Evolutionary conservation across 1,140 invertebrate genomes (phyloP).

Genomic region (Scaptomyza graminum): DNA sequence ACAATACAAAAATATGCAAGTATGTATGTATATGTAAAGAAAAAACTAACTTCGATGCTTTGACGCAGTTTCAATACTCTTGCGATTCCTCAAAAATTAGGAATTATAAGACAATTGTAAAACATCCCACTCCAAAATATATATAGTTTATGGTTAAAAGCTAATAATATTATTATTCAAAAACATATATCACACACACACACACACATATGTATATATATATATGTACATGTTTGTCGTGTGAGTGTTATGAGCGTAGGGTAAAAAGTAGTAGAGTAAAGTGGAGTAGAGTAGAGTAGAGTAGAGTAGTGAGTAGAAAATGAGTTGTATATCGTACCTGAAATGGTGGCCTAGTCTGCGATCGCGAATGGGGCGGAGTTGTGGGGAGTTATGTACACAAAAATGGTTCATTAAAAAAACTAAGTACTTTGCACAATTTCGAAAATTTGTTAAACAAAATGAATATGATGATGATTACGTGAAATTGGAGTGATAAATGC

Average conservation of each 20-base stretch:
- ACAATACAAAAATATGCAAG: constrained; percentile 9
- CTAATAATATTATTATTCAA: constrained; percentile 9
- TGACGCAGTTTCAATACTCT: constrained; percentile 9
- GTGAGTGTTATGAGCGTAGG: constrained; percentile 48
- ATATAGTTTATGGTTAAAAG: constrained; percentile 9
- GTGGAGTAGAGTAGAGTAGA: constrained; percentile 51
- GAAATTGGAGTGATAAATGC: constrained; percentile 45
- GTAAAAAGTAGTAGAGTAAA: constrained; percentile 46
- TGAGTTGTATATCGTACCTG: constrained; percentile 83
- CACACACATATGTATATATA: constrained; percentile 22
- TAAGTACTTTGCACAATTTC: constrained; percentile 81
- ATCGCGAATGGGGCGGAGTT: constrained; percentile 80
- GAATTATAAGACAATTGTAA: neutral
- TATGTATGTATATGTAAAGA: constrained; percentile 7
- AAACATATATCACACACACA: constrained; percentile 16
- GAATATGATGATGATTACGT: constrained; percentile 30
- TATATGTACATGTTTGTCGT: constrained; percentile 11
- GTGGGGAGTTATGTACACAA: constrained; percentile 81
- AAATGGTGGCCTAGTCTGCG: constrained; percentile 83
- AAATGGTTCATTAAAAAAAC: constrained; percentile 79
- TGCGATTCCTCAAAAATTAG: neutral
- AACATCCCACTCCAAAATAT: neutral
- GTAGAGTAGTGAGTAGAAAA: constrained; percentile 74
- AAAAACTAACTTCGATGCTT: constrained; percentile 8
- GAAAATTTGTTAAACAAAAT: constrained; percentile 64